Conservation (phyloP, 2,888 invertebrate species). For the Colletes collaris region DNA sequence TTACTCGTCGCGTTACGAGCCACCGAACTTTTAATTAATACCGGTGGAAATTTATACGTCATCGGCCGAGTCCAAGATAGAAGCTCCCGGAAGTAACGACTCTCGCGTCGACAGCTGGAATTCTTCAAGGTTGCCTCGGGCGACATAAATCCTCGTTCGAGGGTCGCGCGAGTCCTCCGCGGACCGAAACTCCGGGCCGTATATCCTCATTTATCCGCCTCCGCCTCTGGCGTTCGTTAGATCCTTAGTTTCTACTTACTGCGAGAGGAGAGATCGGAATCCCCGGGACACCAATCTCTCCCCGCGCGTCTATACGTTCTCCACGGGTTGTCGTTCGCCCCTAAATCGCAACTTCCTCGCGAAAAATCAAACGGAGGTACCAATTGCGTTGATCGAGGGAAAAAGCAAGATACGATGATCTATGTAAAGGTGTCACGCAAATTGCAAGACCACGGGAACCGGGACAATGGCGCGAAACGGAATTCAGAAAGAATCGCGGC, state of each 20-base stretch:
- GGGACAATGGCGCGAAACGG: no score
- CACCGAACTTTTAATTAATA: slow-evolving; percentile 54
- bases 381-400: no score
- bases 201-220: slow-evolving; percentile 13
- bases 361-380: no score
- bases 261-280: slow-evolving; percentile 25
- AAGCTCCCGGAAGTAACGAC: not conserved
- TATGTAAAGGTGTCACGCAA: no score
- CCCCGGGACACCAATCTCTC: slow-evolving; percentile 36
- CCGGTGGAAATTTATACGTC: slow-evolving; percentile 45
- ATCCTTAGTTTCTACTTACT: slow-evolving; percentile 12
- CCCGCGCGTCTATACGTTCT: not conserved
- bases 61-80: not conserved
- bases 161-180: not conserved
- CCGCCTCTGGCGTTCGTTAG: slow-evolving; percentile 9
- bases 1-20: slow-evolving; percentile 52
- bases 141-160: slow-evolving; percentile 23
- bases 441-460: no score
- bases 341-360: no score
- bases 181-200: slow-evolving; percentile 4
- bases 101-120: not conserved
- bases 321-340: not conserved
- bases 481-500: no score
- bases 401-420: no score
- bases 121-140: no score